Percentiles rank a stretch among this genome's conserved stretches.
Evolutionary conservation across 2,888 invertebrate species (phyloP).

Genomic region (Himalopsyche japonica): DNA sequence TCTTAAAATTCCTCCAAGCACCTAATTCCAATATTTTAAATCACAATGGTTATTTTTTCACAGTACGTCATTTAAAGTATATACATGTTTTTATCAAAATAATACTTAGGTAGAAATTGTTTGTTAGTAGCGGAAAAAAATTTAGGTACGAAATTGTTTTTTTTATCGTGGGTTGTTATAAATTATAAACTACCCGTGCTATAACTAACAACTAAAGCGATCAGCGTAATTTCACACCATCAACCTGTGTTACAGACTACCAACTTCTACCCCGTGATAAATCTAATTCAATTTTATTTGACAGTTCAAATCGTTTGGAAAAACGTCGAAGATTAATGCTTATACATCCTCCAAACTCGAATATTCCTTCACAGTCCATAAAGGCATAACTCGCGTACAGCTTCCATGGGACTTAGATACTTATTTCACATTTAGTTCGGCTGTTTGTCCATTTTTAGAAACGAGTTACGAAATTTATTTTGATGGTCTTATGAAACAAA

Average conservation of each 20-base stretch:
- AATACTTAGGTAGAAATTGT: no score
- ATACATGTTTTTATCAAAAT: no score
- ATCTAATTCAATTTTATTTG: constrained; percentile 41
- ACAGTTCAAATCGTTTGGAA: constrained; percentile 40
- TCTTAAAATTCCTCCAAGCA: no score
- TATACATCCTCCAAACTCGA: constrained; percentile 21
- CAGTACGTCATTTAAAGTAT: no score
- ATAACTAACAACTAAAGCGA: not conserved
- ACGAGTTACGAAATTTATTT: not conserved
- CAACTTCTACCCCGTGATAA: constrained; percentile 33
- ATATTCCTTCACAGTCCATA: not conserved
- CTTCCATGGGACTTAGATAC: not conserved
- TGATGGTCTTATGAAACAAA: not conserved
- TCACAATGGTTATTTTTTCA: not conserved
- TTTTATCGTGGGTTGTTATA: not conserved
- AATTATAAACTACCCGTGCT: not conserved
- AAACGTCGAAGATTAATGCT: constrained; percentile 38
- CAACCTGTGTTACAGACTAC: constrained; percentile 12
- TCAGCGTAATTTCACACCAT: not conserved
- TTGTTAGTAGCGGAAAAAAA: no score
- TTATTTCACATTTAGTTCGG: not conserved
- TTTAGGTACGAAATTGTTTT: not conserved
- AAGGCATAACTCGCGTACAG: not conserved
- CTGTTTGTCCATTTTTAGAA: not conserved
- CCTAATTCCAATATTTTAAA: no score